phyloP scores from a whole-genome alignment of 2,888 invertebrate species.

The Keiferia lycopersicella region DNA sequence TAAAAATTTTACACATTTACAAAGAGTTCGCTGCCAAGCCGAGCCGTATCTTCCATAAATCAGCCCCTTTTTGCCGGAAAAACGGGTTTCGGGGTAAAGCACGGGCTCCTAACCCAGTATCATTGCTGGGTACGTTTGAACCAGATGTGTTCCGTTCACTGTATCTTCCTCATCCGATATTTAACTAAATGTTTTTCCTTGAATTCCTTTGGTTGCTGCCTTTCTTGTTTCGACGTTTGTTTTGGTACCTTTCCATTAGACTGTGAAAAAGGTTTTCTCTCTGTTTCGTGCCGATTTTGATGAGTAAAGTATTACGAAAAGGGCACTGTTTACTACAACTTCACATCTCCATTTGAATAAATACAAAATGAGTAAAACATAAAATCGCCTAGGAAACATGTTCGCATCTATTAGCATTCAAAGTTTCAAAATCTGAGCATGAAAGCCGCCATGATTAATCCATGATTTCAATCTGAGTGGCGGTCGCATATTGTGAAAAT shows the following conservation, averaged over 20 bases:
- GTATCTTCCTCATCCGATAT: not conserved
- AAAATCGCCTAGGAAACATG: no score
- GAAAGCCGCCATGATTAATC: not conserved
- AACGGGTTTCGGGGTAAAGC: conserved; percentile 14
- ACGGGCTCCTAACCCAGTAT: conserved; percentile 19
- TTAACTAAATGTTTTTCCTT: not conserved
- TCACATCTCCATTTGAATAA: no score
- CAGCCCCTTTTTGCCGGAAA: conserved; percentile 19
- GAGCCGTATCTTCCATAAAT: conserved; percentile 21
- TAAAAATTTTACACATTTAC: not conserved
- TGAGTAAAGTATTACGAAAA: not conserved
- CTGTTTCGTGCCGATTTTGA: not conserved
- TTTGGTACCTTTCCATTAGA: not conserved
- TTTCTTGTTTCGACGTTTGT: not conserved
- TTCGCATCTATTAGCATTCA: not conserved
- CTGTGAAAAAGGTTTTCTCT: not conserved
- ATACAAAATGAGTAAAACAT: no score
- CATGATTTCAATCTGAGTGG: not conserved
- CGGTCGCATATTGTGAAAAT: conserved; percentile 15
- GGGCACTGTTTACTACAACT: not conserved
- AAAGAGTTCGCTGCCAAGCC: not conserved
- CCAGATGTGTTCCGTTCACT: conserved; percentile 10
- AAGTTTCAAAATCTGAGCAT: not conserved
- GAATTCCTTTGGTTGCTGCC: not conserved
- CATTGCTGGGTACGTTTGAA: conserved; percentile 9